Conservation (phyloP, 1,140 invertebrate genomes). For the Meloidogyne floridensis region DNA sequence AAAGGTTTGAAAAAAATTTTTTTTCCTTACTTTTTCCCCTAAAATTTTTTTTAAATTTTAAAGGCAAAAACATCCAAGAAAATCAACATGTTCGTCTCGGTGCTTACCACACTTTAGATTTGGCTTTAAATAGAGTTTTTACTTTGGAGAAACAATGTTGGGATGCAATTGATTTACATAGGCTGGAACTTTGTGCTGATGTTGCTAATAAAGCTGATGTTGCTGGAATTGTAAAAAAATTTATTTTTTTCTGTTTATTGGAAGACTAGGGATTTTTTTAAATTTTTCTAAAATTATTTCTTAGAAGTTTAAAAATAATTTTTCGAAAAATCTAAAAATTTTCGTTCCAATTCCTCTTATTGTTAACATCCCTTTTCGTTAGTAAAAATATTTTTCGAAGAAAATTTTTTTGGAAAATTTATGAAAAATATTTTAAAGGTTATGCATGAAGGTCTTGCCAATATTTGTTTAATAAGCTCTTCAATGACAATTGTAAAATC, state of each 20-base stretch:
- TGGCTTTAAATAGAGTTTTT: constrained; percentile 94
- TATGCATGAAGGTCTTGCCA: constrained; percentile 86
- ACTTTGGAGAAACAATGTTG: constrained; percentile 83
- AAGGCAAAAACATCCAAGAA: constrained; percentile 90
- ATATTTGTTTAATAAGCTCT: constrained; percentile 92
- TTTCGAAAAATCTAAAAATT: too few species aligned
- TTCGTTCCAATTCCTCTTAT: too few species aligned
- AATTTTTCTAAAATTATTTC: too few species aligned
- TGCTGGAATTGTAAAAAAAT: constrained; percentile 27
- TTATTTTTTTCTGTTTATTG: background rate
- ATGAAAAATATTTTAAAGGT: constrained; percentile 67
- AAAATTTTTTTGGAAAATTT: background rate
- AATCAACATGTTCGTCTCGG: constrained; percentile 99
- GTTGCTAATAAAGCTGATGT: constrained; percentile 69
- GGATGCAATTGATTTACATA: constrained; percentile 89
- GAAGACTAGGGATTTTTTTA: background rate
- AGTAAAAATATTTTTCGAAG: background rate
- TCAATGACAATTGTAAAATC: constrained; percentile 91
- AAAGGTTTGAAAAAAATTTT: constrained; percentile 70
- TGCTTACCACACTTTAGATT: constrained; percentile 94
- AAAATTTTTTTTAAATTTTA: background rate
- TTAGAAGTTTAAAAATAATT: too few species aligned
- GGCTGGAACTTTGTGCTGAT: constrained; percentile 88
- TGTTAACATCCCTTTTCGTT: background rate
- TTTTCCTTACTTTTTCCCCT: too few species aligned